Evolutionary conservation across 2,113 vertebrate species (phyloP).

Genomic region (Delphinus delphis): DNA sequence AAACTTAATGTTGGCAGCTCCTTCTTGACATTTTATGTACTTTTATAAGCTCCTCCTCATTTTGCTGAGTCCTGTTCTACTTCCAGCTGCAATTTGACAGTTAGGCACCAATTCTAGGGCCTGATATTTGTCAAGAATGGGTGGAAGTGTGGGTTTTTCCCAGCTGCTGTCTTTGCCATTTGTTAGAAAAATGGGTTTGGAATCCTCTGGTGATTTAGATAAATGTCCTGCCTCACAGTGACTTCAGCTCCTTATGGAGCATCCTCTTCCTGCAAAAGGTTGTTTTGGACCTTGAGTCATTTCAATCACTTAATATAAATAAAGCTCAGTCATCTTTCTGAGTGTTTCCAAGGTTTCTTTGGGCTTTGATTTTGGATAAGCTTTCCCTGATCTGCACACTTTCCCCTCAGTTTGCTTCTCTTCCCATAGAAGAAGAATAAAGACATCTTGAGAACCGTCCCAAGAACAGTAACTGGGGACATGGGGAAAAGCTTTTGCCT

Average conservation of each 20-base stretch:
- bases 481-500: fast-evolving
- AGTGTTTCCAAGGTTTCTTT: not conserved
- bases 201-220: not conserved
- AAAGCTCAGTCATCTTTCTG: not conserved
- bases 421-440: not conserved
- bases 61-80: not conserved
- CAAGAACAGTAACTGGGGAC: not conserved
- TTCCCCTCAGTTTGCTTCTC: not conserved
- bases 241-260: fast-evolving
- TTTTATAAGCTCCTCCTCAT: not conserved
- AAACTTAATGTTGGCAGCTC: not conserved
- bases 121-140: not conserved
- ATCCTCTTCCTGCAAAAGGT: not conserved
- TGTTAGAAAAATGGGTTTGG: not conserved
- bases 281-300: not conserved
- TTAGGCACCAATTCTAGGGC: not conserved
- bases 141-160: fast-evolving
- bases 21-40: not conserved
- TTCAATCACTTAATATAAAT: not conserved
- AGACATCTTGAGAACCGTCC: not conserved
- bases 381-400: not conserved
- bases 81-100: not conserved
- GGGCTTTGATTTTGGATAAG: not conserved
- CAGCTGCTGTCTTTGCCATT: fast-evolving
- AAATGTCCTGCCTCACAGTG: not conserved